These are phyloP conservation scores for Pharmacophagus antenor DNA, from an alignment of 2,888 invertebrate species.

Conservation along the genomic window DNA sequence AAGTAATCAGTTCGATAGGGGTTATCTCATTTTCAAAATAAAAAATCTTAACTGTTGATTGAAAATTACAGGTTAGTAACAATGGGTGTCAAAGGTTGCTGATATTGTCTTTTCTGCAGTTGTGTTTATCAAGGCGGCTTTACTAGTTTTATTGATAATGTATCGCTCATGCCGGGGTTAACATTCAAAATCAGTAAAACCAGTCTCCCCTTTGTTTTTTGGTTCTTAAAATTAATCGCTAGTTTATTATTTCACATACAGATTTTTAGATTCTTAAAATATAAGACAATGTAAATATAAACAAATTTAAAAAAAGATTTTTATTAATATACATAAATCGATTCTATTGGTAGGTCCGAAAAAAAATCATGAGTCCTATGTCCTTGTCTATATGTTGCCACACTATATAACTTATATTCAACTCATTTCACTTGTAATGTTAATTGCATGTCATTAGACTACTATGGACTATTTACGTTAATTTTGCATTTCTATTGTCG, in stretches of 20 bases:
- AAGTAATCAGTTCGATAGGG: too few species aligned
- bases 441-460: constrained; percentile 15
- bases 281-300: too few species aligned
- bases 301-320: neutral
- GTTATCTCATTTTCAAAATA: too few species aligned
- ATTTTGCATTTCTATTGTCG: constrained; percentile 23
- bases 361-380: neutral
- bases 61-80: too few species aligned
- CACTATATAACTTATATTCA: neutral
- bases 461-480: constrained; percentile 14
- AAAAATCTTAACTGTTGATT: too few species aligned
- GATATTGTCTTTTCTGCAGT: neutral
- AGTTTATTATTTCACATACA: too few species aligned
- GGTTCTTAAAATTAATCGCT: too few species aligned
- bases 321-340: neutral
- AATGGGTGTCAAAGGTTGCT: too few species aligned
- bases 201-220: too few species aligned
- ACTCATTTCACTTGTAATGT: neutral
- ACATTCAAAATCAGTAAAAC: too few species aligned
- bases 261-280: too few species aligned
- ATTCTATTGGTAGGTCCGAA: neutral
- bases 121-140: neutral
- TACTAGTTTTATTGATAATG: neutral
- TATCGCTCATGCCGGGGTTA: neutral
- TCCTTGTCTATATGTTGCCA: neutral